Conservation (phyloP, 2,888 invertebrate species). For the Baronia brevicornis region DNA sequence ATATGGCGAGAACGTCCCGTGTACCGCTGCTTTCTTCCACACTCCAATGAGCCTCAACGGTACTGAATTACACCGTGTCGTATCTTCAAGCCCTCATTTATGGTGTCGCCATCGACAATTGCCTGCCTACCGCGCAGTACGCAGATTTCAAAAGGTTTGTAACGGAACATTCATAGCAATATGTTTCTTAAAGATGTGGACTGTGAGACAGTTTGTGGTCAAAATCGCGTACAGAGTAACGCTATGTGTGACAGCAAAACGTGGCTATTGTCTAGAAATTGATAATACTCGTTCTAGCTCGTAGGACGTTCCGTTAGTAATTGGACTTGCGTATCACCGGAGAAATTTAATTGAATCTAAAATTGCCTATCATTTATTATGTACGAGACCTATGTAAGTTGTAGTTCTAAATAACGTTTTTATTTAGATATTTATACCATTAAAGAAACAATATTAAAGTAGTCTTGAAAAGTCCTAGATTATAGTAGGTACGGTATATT, state of each 20-base stretch:
- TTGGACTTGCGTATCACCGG: constrained; percentile 33
- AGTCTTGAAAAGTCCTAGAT: too few relatives aligned
- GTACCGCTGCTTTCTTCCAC: constrained; percentile 68
- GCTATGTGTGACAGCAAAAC: too few relatives aligned
- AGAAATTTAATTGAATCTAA: constrained; percentile 45
- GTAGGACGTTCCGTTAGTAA: constrained; percentile 35
- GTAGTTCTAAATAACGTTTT: too few relatives aligned
- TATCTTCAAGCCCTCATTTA: constrained; percentile 62
- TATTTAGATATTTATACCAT: too few relatives aligned
- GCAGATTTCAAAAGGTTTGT: constrained; percentile 20
- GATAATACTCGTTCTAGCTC: constrained; percentile 43
- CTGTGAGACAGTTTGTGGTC: constrained; percentile 15
- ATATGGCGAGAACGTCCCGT: constrained; percentile 62
- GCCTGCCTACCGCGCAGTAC: constrained; percentile 27
- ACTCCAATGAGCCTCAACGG: constrained; percentile 65
- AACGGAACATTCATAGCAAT: constrained; percentile 14
- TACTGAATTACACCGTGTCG: constrained; percentile 64
- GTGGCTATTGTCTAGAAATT: constrained; percentile 53
- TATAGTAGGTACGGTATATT: too few relatives aligned
- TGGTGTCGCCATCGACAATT: constrained; percentile 62
- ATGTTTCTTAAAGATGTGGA: constrained; percentile 23
- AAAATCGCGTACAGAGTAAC: too few relatives aligned
- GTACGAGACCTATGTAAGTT: too few relatives aligned
- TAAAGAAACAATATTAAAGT: too few relatives aligned
- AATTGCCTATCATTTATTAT: constrained; percentile 18